Conservation (phyloP, 2,888 invertebrate species). For the Linnaemya vulpina region DNA sequence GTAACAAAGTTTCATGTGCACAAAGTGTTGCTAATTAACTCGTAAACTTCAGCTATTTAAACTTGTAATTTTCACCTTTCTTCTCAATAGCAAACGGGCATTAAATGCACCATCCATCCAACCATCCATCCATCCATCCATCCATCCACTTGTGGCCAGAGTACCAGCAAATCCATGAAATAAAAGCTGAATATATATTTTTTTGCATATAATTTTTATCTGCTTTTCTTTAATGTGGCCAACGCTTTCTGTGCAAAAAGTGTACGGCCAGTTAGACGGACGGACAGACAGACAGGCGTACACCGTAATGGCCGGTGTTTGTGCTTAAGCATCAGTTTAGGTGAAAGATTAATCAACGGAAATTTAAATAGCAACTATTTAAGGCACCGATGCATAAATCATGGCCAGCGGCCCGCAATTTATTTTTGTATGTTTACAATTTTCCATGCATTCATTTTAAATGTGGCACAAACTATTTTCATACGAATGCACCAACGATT, state of each 20-base stretch:
- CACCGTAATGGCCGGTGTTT: constrained; percentile 6
- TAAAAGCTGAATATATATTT: constrained; percentile 54
- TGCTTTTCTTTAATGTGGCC: not conserved
- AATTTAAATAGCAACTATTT: constrained; percentile 69
- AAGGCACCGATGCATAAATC: constrained; percentile 66
- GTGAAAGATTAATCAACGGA: constrained; percentile 70
- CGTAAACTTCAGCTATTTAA: constrained; percentile 61
- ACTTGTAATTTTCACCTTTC: constrained; percentile 66
- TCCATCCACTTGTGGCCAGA: not conserved
- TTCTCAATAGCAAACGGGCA: not conserved
- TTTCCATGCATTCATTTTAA: constrained; percentile 28
- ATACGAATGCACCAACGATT: constrained; percentile 24
- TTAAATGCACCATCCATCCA: constrained; percentile 25
- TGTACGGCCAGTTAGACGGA: not conserved
- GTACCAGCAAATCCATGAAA: constrained; percentile 18
- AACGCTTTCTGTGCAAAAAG: not conserved
- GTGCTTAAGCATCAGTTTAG: constrained; percentile 64
- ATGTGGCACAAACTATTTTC: constrained; percentile 61
- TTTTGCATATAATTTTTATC: constrained; percentile 46
- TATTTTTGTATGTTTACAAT: constrained; percentile 44
- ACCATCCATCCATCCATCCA: too few species aligned
- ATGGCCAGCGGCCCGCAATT: constrained; percentile 60
- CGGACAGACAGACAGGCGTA: too few species aligned
- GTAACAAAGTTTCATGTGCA: constrained; percentile 62
- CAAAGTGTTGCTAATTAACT: constrained; percentile 65